Evolutionary conservation across 2,113 vertebrate species (phyloP), one percentile per base, ranked within the genome.

Genomic region (Hippocampus abdominalis): DNA sequence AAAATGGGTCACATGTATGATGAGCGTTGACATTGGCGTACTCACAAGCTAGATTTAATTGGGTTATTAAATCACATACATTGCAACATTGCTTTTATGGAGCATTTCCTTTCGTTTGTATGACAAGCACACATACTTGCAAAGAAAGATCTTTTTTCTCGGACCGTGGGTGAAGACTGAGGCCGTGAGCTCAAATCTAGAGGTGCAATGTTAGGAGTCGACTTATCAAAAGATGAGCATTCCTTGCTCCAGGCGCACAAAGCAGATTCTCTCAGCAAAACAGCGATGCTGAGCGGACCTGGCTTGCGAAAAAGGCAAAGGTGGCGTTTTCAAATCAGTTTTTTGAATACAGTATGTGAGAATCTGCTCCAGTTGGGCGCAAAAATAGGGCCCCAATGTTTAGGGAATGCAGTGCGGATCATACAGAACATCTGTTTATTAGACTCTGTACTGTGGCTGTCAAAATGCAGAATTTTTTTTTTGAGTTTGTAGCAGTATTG

Each of bases 171-270:
- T 63, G 69, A 78, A 72, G 72, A 75, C n/a, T 18, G 67, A 69
- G 66, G 23, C 49, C 29, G 56, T 36, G 39, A 62, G 69, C 75
- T 76, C 21, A 72, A 61, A 72, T 73, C 65, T 70, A 63, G 59
- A 70, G 64, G 63, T 62, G 54, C 61, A 73, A 69, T 82, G 81
- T 80, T 36, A 9, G 21, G 29, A 78, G 61, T 69, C 8, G 3
- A 62, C 60, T 70, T 71, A 74, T 79, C 72, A 87, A 81, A 78
- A 81, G 72, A 81, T 69, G 68, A 72, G 61, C 60, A 77, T 75
- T 57, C 74, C 21, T 29, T 40, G 63, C 73, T 74, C 0, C 23
- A 27, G 77, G 73, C 42, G 9, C 3, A 20, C 59, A 68, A 78
- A 74, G 66, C 15, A 1, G 69, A 78, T 68, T 82, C 63, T 69